Percentiles rank a stretch among this genome's conserved stretches.
phyloP scores from a whole-genome alignment of 2,888 invertebrate species.

The Camponotus fellah region DNA sequence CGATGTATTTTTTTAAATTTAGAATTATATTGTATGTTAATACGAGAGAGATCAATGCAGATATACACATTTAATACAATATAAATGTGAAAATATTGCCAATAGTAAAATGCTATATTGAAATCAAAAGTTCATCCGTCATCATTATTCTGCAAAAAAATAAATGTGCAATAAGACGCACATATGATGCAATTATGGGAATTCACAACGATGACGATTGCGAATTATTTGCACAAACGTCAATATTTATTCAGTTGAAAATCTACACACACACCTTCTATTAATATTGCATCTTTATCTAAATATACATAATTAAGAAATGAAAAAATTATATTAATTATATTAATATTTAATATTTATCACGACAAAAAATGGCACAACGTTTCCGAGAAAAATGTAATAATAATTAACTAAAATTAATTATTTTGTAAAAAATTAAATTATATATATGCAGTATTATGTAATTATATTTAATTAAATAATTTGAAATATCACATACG shows the following conservation, averaged over 20 bases:
- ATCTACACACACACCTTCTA: neutral
- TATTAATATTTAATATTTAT: slow-evolving; percentile 1
- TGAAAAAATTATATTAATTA: neutral
- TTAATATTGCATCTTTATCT: neutral
- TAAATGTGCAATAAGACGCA: neutral
- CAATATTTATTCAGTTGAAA: neutral
- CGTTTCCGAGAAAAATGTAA: neutral
- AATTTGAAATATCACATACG: slow-evolving; percentile 1
- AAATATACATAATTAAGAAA: neutral
- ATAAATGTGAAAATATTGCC: neutral
- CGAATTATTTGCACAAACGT: neutral
- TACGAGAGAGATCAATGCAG: neutral
- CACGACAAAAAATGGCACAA: neutral
- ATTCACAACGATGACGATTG: slow-evolving; percentile 1
- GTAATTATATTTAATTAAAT: neutral
- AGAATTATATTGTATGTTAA: neutral
- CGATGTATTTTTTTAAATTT: neutral
- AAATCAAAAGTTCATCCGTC: slow-evolving; percentile 5
- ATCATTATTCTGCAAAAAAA: slow-evolving; percentile 39
- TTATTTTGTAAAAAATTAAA: too few species aligned
- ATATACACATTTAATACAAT: neutral
- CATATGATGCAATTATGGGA: slow-evolving; percentile 20
- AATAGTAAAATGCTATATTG: neutral
- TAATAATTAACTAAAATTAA: neutral
- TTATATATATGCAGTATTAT: neutral